Conservation (phyloP, 37 sponge, comb jelly and placozoan genomes). For the Beroe ovata region DNA sequence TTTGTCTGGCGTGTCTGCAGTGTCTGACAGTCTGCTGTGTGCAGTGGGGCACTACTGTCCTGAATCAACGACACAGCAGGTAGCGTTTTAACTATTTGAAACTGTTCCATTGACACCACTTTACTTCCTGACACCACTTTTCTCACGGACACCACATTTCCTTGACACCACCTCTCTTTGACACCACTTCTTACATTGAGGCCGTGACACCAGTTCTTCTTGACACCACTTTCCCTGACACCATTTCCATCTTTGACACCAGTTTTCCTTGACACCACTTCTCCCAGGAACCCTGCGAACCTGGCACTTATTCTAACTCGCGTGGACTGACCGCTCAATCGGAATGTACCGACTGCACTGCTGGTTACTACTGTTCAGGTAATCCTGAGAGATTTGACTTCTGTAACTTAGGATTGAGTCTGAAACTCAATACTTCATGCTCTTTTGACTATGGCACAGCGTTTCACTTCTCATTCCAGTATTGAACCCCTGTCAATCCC, state of each 20-base stretch:
- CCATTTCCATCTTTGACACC: not conserved
- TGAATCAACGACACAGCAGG: not conserved
- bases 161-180: not conserved
- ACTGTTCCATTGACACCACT: not conserved
- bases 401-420: not conserved
- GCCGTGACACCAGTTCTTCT: not conserved
- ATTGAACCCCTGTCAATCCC: too few relatives aligned
- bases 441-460: too few relatives aligned
- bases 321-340: slow-evolving; percentile 39
- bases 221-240: not conserved
- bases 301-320: slow-evolving; percentile 57
- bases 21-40: slow-evolving; percentile 25
- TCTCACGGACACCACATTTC: too few relatives aligned
- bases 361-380: slow-evolving; percentile 68
- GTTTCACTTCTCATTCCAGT: too few relatives aligned
- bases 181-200: too few relatives aligned
- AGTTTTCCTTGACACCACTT: not conserved
- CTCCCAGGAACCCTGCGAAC: slow-evolving; percentile 12
- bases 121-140: not conserved
- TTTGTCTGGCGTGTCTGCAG: not conserved
- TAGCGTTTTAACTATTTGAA: too few relatives aligned
- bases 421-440: too few relatives aligned
- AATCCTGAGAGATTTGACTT: not conserved
- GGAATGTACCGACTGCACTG: slow-evolving; percentile 60
- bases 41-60: slow-evolving; percentile 56